Evolutionary conservation across 2,888 invertebrate species (phyloP).

Genomic region (Brachypterus glaber): DNA sequence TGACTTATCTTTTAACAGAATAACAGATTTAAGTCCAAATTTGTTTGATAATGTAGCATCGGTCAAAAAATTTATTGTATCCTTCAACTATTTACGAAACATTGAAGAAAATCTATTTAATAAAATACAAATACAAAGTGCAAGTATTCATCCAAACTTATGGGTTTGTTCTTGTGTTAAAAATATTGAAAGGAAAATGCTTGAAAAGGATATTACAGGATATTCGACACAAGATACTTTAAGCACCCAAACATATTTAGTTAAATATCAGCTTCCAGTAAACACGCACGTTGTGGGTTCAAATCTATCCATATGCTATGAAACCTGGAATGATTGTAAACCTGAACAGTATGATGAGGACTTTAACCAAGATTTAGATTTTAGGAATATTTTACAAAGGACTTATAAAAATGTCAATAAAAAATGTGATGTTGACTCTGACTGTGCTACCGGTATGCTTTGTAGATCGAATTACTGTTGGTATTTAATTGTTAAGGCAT

Average conservation of each 20-base stretch:
- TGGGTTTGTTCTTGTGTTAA: neutral
- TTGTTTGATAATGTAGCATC: neutral
- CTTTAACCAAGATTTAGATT: neutral
- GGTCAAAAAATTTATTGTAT: neutral
- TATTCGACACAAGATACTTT: neutral
- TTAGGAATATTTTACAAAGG: neutral
- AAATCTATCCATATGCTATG: neutral
- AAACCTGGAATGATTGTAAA: neutral
- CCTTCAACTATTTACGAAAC: neutral
- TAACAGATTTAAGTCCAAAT: neutral
- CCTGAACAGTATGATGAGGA: neutral
- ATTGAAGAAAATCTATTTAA: neutral
- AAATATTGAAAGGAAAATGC: neutral
- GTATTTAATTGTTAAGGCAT: neutral
- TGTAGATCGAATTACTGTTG: neutral
- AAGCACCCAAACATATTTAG: neutral
- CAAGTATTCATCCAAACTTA: neutral
- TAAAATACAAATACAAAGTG: neutral
- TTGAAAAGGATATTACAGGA: neutral
- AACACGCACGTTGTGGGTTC: neutral
- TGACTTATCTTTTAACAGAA: neutral
- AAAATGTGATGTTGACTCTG: neutral
- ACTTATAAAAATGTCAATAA: neutral
- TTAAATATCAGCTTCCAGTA: constrained; percentile 1
- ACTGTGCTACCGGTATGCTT: neutral